Base-by-base conservation (phyloP, 30 jellyfish, hydroid and myxozoan genomes). In the Cassiopea andromeda region DNA sequence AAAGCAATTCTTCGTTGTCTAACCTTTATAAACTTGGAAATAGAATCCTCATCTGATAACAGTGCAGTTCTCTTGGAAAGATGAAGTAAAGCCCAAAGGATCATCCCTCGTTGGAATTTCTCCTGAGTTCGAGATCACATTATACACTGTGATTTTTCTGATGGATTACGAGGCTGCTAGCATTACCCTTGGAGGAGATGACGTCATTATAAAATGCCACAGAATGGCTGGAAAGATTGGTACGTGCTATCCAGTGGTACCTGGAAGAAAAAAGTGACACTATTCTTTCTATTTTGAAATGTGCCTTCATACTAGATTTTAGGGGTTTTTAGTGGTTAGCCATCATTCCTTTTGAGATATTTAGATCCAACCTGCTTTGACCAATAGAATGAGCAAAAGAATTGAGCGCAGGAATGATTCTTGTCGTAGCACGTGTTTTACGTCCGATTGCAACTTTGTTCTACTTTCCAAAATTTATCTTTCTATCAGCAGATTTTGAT, bases 121-220 rank as follows among this genome's bases (percentile, higher is more conserved):
- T 43, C 98, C 98, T 46, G 98, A 94, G 75, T 94, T 90, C 66
- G 98, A 94, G 60, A 57, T 94, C 59, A 90, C 98, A n/a, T 72
- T 94, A 59, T 94, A 94, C 83, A 90, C 97, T 2, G 69, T 85
- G 2, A 79, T 87, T 5, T 94, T 74, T 58, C 46, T 94, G 83
- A 87, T 94, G 97, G 97, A 92, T 17, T 94, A 94, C 69, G 90
- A 91, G 27, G 85, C 91, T 59, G 92, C 82, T 7, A 74, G 85
- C 75, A 77, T 94, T n/a, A 81, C 88, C 13, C 85, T 94, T 46
- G 97, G 93, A 50, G 97, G 97, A 1, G 96, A 80, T 72, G 91
- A 91, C 9, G 97, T 94, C 69, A 86, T 90, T 45, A 83, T 94
- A 44, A 94, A 96, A 38, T 94, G 98, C 76, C 93, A 85, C 87